Conservation (phyloP, 2,797 vertebrate species). For the Paguma larvata region DNA sequence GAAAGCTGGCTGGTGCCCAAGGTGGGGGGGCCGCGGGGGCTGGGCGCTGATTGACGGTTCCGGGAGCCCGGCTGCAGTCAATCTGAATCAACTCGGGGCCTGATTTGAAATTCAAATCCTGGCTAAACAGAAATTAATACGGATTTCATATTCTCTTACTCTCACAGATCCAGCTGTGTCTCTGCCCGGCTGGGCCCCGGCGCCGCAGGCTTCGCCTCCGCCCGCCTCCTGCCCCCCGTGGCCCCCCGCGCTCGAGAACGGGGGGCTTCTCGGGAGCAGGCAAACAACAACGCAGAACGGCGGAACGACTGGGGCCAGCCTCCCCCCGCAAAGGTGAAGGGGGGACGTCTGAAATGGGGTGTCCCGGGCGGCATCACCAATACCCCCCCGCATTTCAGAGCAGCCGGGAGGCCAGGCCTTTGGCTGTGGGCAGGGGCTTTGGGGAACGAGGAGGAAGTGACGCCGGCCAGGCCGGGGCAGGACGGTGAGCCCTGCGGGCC, state of each 20-base stretch:
- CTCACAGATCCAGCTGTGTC: constrained; percentile 78
- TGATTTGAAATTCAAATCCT: constrained; percentile 84
- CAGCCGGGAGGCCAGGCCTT: neutral
- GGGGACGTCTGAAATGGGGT: neutral
- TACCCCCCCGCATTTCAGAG: neutral
- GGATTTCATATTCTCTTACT: constrained; percentile 80
- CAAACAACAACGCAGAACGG: neutral
- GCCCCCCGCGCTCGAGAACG: neutral
- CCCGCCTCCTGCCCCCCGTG: fast-evolving
- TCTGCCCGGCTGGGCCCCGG: constrained; percentile 10
- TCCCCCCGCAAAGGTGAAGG: neutral
- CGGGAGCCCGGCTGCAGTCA: constrained; percentile 64
- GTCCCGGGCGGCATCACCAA: fast-evolving
- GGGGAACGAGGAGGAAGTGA: neutral
- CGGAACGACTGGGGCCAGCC: constrained; percentile 29
- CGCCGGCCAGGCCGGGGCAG: fast-evolving
- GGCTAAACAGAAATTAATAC: constrained; percentile 82
- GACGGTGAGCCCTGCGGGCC: too few relatives aligned
- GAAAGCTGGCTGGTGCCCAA: neutral
- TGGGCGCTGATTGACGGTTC: constrained; percentile 62
- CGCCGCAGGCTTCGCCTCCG: neutral
- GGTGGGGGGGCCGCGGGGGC: neutral
- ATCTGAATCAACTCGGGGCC: constrained; percentile 72
- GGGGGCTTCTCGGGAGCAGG: constrained; percentile 2
- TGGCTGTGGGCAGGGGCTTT: neutral